phyloP scores from a whole-genome alignment of 2,888 invertebrate genomes.

The Bhutanitis thaidina region DNA sequence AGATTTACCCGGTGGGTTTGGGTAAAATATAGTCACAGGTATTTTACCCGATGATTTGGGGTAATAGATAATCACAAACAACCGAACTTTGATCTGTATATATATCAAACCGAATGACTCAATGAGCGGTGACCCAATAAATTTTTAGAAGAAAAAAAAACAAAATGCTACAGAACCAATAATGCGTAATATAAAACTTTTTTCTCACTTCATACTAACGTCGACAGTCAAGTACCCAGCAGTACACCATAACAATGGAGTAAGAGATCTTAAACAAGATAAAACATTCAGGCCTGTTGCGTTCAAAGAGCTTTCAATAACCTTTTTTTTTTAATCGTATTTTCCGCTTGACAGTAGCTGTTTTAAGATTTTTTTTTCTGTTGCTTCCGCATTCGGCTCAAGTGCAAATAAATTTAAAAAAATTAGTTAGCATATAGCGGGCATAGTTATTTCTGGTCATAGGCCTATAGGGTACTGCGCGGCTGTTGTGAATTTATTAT shows the following conservation, averaged over 20 bases:
- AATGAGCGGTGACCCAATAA: too few relatives aligned
- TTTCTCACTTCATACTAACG: conserved; percentile 11
- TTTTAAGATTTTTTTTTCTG: neutral
- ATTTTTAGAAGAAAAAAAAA: neutral
- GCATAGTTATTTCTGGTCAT: too few relatives aligned
- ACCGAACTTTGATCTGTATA: too few relatives aligned
- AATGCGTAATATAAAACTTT: neutral
- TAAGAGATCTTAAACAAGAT: conserved; percentile 23
- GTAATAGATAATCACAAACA: too few relatives aligned
- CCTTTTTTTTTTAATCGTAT: conserved; percentile 8
- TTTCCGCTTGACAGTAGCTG: conserved; percentile 13
- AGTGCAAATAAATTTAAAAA: neutral
- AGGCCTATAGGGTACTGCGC: too few relatives aligned
- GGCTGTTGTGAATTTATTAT: too few relatives aligned
- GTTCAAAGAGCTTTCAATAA: conserved; percentile 6
- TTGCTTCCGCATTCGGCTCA: conserved; percentile 4
- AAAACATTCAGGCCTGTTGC: conserved; percentile 13
- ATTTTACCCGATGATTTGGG: too few relatives aligned
- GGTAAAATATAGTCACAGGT: too few relatives aligned
- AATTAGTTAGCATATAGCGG: too few relatives aligned
- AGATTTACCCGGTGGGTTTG: too few relatives aligned
- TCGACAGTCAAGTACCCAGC: conserved; percentile 31
- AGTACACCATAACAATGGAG: conserved; percentile 20
- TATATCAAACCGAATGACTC: too few relatives aligned
- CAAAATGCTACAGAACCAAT: conserved; percentile 27